A percentile compares a stretch with the other conserved stretches of the same genome.
Conservation (phyloP, 2,797 vertebrate genomes). For the Taeniopygia guttata region DNA sequence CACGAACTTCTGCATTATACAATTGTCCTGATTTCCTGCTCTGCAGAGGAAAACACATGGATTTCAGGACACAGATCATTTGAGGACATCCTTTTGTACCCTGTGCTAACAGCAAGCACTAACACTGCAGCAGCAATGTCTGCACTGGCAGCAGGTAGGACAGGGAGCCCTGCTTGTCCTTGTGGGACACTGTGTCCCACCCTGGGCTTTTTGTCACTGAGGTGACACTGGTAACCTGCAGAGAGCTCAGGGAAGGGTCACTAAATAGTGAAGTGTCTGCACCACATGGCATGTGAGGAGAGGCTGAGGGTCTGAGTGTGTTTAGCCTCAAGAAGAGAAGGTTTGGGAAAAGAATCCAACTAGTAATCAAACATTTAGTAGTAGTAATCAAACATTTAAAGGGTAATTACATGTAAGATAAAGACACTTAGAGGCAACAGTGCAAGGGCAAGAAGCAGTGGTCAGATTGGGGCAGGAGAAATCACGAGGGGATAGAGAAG, state of each 20-base stretch:
- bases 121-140: fast-evolving
- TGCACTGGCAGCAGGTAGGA: neutral
- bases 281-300: neutral
- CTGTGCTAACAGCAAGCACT: neutral
- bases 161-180: neutral
- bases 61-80: neutral
- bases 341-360: neutral
- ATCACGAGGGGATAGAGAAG: neutral
- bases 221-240: neutral
- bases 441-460: neutral
- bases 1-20: neutral
- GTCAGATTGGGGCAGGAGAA: neutral
- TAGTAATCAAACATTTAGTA: neutral
- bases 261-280: neutral
- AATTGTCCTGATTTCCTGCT: neutral
- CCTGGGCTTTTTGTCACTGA: neutral
- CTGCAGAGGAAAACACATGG: neutral
- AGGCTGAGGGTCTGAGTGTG: neutral
- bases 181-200: neutral
- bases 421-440: neutral
- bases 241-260: neutral
- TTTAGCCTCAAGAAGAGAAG: neutral
- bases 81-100: neutral
- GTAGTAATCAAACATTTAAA: neutral
- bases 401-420: neutral